Percentiles rank a stretch among this genome's conserved stretches.
Conservation (phyloP, 1,140 invertebrate genomes). For the Periplaneta americana region DNA sequence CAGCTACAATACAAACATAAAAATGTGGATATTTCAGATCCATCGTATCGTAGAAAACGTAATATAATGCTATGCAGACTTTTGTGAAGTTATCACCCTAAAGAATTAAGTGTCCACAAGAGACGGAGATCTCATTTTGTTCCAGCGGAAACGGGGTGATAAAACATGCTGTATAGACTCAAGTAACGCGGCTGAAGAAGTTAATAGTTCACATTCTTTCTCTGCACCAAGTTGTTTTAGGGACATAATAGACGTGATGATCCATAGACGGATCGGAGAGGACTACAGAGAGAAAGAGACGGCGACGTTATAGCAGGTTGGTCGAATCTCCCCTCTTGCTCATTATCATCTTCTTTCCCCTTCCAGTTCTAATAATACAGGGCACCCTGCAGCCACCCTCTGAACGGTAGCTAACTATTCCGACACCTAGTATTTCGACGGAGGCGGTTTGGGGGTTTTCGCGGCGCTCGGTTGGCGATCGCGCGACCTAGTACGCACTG, state of each 20-base stretch:
- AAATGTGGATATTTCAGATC: no score
- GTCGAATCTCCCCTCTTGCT: not conserved
- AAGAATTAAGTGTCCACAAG: not conserved
- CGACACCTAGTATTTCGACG: not conserved
- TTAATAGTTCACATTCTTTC: not conserved
- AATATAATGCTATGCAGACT: not conserved
- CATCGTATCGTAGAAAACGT: no score
- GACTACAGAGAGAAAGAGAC: not conserved
- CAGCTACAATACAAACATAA: no score
- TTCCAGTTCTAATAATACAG: not conserved
- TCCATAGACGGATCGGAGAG: not conserved
- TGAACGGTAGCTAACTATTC: not conserved
- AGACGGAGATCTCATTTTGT: no score
- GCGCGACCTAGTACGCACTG: not conserved
- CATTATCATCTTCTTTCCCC: not conserved
- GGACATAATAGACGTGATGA: not conserved
- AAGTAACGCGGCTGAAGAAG: not conserved
- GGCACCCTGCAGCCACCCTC: not conserved
- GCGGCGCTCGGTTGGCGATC: not conserved
- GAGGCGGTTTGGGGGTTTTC: not conserved
- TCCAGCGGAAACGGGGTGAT: no score
- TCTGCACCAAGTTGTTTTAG: not conserved
- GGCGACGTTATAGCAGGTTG: no score
- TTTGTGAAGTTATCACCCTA: not conserved
- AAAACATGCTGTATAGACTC: no score